These are phyloP conservation scores for Coracopsis vasa DNA, from an alignment of 2,113 vertebrate species.

Conservation along the genomic window DNA sequence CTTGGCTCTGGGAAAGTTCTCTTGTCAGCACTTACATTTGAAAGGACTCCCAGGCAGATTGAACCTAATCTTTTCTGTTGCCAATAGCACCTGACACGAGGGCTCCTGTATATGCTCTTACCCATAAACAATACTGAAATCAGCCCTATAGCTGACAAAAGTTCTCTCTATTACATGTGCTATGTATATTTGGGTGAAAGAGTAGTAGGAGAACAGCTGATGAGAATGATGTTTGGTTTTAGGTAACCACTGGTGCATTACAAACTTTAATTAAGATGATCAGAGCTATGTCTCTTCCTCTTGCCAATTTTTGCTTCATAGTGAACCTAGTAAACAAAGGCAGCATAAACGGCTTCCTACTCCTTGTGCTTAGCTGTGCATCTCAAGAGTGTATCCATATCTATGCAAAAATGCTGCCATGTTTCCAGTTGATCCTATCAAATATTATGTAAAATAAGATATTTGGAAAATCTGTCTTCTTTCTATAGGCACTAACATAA, in stretches of 20 bases:
- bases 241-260: slow-evolving; percentile 14
- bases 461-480: background rate
- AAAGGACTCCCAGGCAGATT: background rate
- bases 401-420: background rate
- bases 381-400: background rate
- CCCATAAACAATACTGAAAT: background rate
- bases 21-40: background rate
- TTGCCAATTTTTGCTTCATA: slow-evolving; percentile 56
- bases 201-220: background rate
- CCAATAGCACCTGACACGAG: background rate
- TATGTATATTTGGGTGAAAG: background rate
- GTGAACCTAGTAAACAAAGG: slow-evolving; percentile 42
- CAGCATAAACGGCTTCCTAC: slow-evolving; percentile 24
- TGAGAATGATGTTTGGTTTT: slow-evolving; percentile 9
- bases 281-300: slow-evolving; percentile 29
- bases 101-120: background rate
- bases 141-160: background rate
- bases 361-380: slow-evolving; percentile 39
- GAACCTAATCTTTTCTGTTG: background rate
- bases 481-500: background rate
- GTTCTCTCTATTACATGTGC: background rate
- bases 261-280: slow-evolving; percentile 74
- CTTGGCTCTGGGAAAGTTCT: background rate
- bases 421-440: background rate
- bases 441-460: background rate